Percentiles rank a stretch among this genome's conserved stretches.
Evolutionary conservation across 1,140 invertebrate species (phyloP).

Genomic region (Plectus sambesii): DNA sequence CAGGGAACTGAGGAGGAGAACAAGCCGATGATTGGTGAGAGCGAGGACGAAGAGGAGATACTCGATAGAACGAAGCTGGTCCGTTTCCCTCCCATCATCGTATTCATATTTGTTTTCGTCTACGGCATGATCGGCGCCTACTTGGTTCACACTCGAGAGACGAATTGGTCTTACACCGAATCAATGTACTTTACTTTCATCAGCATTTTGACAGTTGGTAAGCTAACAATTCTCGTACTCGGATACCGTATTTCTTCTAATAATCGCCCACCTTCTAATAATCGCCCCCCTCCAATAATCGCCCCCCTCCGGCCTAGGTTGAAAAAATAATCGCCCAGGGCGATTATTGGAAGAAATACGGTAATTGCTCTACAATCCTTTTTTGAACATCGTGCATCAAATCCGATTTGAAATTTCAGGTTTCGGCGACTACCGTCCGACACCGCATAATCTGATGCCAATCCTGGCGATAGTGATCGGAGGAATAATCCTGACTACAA

Average conservation of each 20-base stretch:
- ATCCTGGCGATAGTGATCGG: slow-evolving; percentile 30
- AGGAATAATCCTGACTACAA: slow-evolving; percentile 43
- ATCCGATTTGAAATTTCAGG: slow-evolving; percentile 20
- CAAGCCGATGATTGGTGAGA: slow-evolving; percentile 33
- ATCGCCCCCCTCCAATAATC: no score
- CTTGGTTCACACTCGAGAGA: slow-evolving; percentile 29
- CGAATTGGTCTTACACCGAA: slow-evolving; percentile 40
- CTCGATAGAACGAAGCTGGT: slow-evolving; percentile 37
- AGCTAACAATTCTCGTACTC: no score
- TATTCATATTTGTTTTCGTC: slow-evolving; percentile 37
- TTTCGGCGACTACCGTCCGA: slow-evolving; percentile 41
- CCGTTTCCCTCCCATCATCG: slow-evolving; percentile 41
- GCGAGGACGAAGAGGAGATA: slow-evolving; percentile 42
- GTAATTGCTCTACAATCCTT: no score
- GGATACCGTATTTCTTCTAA: no score
- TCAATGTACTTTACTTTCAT: slow-evolving; percentile 44
- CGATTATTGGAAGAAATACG: no score
- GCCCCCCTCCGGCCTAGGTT: no score
- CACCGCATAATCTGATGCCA: slow-evolving; percentile 28
- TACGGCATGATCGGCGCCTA: slow-evolving; percentile 41
- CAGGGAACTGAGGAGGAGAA: slow-evolving; percentile 22
- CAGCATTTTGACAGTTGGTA: slow-evolving; percentile 41
- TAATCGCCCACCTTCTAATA: no score
- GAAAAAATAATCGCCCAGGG: no score
- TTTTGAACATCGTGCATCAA: no score